Percentiles rank a stretch among this genome's conserved stretches.
Evolutionary conservation across 2,888 invertebrate species (phyloP).

Genomic region (Cordilura impudica): DNA sequence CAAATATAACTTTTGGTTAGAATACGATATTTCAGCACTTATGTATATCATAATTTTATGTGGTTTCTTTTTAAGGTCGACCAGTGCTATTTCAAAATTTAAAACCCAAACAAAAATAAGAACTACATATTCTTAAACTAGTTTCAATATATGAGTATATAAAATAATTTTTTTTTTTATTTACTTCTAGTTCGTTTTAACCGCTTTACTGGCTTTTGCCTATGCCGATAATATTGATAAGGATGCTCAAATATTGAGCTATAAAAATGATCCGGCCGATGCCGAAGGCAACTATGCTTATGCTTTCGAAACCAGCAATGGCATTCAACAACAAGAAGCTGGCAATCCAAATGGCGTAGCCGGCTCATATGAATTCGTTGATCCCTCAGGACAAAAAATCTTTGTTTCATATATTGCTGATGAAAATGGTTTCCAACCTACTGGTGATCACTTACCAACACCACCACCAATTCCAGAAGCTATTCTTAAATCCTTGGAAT

Average conservation of each 20-base stretch:
- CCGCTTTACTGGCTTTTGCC: conserved; percentile 69
- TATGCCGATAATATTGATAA: conserved; percentile 71
- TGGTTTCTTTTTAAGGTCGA: too few species aligned
- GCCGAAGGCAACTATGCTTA: conserved; percentile 77
- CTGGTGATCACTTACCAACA: conserved; percentile 76
- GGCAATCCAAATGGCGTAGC: conserved; percentile 79
- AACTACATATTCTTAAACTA: neutral
- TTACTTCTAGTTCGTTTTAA: conserved; percentile 65
- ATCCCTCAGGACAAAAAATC: conserved; percentile 79
- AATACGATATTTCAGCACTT: too few species aligned
- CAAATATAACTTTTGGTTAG: too few species aligned
- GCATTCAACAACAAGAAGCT: conserved; percentile 80
- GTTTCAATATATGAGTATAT: neutral
- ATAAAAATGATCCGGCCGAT: conserved; percentile 70
- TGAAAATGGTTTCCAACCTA: conserved; percentile 80
- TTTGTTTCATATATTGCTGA: conserved; percentile 79
- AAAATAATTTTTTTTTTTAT: neutral
- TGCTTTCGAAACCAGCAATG: conserved; percentile 80
- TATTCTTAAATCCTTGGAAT: conserved; percentile 79
- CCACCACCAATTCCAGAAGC: conserved; percentile 80
- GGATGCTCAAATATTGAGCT: conserved; percentile 73
- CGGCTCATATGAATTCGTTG: conserved; percentile 78
- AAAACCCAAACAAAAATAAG: too few species aligned
- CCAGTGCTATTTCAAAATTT: too few species aligned
- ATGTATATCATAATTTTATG: too few species aligned